These are phyloP conservation scores for Ceriagrion tenellum DNA, from an alignment of 2,888 invertebrate genomes.

Conservation along the genomic window DNA sequence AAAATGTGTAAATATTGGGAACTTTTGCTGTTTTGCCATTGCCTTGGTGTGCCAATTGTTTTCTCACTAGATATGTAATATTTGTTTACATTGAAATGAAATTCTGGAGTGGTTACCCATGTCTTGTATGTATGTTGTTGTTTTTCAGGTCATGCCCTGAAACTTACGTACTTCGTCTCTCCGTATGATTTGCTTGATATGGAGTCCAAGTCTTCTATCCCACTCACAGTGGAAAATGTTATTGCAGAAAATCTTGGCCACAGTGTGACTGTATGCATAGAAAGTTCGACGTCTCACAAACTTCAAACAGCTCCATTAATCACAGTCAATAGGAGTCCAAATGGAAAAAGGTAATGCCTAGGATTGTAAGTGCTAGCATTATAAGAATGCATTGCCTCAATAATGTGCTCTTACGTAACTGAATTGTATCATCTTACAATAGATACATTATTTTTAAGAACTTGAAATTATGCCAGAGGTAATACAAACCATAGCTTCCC, in stretches of 20 bases:
- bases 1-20: no score
- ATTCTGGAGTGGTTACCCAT: neutral
- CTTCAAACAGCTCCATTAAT: conserved; percentile 87
- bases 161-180: conserved; percentile 95
- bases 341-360: conserved; percentile 85
- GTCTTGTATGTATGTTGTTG: conserved; percentile 50
- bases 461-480: no score
- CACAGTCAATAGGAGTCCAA: conserved; percentile 84
- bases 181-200: conserved; percentile 94
- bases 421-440: no score
- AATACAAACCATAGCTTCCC: no score
- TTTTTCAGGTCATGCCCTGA: conserved; percentile 92
- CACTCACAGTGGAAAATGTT: conserved; percentile 85
- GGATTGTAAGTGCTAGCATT: no score
- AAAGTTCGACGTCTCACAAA: conserved; percentile 92
- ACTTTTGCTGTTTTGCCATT: no score
- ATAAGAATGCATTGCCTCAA: no score
- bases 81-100: neutral
- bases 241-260: conserved; percentile 87
- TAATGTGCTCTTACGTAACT: no score
- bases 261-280: conserved; percentile 93
- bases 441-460: no score
- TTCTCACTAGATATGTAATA: no score
- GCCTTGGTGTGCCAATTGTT: no score
- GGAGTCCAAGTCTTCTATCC: conserved; percentile 85